phyloP scores from a whole-genome alignment of 2,113 vertebrate genomes.

The Galeopterus variegatus region DNA sequence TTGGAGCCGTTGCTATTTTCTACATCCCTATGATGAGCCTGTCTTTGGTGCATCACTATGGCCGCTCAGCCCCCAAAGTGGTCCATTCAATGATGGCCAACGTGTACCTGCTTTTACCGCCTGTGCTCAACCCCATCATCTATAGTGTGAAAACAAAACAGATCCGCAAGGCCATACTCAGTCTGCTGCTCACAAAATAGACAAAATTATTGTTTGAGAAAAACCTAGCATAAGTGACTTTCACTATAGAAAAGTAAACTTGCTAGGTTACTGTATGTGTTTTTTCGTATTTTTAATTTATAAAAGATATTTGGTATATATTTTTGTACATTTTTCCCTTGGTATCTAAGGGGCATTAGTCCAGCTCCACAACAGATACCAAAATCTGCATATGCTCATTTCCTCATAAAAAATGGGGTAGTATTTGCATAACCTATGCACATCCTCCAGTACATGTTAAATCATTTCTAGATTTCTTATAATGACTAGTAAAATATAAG shows the following conservation, averaged over 20 bases:
- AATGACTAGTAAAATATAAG: too few relatives aligned
- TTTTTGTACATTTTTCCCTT: background rate
- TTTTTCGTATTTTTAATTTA: background rate
- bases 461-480: too few relatives aligned
- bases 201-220: background rate
- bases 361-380: too few relatives aligned
- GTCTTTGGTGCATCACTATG: slow-evolving; percentile 73
- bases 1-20: slow-evolving; percentile 68
- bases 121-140: slow-evolving; percentile 78
- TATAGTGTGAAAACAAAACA: slow-evolving; percentile 78
- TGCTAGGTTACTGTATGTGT: background rate
- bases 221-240: background rate
- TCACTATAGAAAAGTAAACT: background rate
- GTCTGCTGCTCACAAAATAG: slow-evolving; percentile 58
- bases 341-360: too few relatives aligned
- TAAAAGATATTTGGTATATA: background rate
- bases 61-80: background rate
- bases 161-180: slow-evolving; percentile 31
- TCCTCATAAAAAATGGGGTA: too few relatives aligned
- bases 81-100: slow-evolving; percentile 63
- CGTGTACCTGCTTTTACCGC: slow-evolving; percentile 76
- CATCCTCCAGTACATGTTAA: too few relatives aligned
- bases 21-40: slow-evolving; percentile 69
- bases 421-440: too few relatives aligned
- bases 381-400: too few relatives aligned